Conservation (phyloP, 2,113 vertebrate genomes). For the Atrichornis clamosus region DNA sequence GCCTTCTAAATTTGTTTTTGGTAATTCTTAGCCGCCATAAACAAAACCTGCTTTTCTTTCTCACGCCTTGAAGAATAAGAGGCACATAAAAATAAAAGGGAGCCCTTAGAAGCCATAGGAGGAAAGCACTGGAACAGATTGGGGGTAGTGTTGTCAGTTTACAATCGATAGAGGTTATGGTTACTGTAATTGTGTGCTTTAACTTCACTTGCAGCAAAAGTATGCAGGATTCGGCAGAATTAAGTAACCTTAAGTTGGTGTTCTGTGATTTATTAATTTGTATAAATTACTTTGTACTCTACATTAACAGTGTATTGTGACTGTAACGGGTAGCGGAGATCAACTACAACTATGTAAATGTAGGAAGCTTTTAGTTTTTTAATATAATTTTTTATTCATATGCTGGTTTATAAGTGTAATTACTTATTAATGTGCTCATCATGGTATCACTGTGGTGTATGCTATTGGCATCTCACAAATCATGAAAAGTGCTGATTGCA, state of each 20-base stretch:
- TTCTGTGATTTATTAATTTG: neutral
- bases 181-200: neutral
- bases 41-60: neutral
- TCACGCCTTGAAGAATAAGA: neutral
- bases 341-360: neutral
- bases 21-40: neutral
- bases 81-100: neutral
- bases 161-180: neutral
- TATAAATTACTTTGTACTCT: neutral
- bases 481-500: neutral
- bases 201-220: neutral
- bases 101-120: neutral
- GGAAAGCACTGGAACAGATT: neutral
- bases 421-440: neutral
- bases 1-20: neutral
- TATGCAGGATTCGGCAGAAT: neutral
- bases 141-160: neutral
- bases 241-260: neutral
- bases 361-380: neutral
- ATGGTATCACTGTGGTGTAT: neutral
- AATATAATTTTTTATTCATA: accelerated
- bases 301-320: accelerated
- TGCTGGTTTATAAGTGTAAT: neutral
- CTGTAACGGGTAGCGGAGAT: neutral
- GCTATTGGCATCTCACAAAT: neutral